A percentile compares a stretch with the other conserved stretches of the same genome.
phyloP scores from a whole-genome alignment of 2,113 vertebrate genomes.

The Mystacornis crossleyi region DNA sequence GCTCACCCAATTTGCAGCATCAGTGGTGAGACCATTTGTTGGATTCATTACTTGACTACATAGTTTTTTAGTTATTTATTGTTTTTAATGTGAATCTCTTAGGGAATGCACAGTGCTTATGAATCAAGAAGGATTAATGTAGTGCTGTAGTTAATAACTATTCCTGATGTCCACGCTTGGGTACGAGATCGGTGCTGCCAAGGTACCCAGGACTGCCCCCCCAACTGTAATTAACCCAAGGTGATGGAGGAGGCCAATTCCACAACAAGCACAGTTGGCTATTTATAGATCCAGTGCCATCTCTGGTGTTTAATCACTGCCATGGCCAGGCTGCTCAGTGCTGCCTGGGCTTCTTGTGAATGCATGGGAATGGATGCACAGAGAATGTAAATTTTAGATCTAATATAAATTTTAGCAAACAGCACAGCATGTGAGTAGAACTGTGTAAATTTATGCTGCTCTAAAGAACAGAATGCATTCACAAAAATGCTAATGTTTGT shows the following conservation, averaged over 20 bases:
- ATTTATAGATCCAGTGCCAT: background rate
- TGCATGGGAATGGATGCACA: fast-evolving
- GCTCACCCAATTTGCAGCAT: background rate
- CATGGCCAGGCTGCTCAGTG: background rate
- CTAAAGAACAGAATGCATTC: background rate
- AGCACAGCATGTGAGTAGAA: background rate
- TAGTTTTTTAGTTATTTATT: background rate
- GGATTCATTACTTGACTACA: background rate
- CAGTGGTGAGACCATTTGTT: background rate
- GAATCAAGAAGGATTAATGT: background rate
- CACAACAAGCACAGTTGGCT: background rate
- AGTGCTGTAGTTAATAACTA: background rate
- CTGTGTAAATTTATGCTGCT: background rate
- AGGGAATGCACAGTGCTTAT: background rate
- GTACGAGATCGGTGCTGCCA: fast-evolving
- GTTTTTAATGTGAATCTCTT: background rate
- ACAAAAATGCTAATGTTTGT: background rate
- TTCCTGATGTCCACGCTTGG: background rate
- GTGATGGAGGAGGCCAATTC: background rate
- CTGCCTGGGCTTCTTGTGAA: background rate
- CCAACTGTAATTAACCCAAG: background rate
- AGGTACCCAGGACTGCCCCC: background rate
- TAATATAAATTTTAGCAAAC: background rate
- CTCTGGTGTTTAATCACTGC: background rate
- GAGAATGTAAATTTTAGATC: background rate